Evolutionary conservation across 2,888 invertebrate genomes (phyloP).

Genomic region (Cephus pygmeus): DNA sequence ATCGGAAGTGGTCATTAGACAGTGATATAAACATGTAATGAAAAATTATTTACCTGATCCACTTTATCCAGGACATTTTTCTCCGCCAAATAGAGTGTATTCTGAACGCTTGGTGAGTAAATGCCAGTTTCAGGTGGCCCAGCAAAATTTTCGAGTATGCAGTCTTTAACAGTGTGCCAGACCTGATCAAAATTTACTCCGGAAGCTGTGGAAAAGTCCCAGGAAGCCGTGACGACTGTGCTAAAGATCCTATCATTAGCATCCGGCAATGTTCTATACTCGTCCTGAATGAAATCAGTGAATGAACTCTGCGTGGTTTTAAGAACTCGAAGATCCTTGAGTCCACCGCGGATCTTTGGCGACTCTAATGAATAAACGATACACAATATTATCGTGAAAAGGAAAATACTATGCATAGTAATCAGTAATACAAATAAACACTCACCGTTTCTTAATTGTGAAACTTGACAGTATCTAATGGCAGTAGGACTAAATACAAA

Average conservation of each 20-base stretch:
- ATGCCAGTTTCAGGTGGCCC: slow-evolving; percentile 79
- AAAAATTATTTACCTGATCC: slow-evolving; percentile 70
- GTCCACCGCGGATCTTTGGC: slow-evolving; percentile 75
- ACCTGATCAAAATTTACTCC: slow-evolving; percentile 77
- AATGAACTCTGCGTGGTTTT: slow-evolving; percentile 87
- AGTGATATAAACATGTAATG: too few species aligned
- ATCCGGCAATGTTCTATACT: slow-evolving; percentile 81
- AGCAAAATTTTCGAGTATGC: slow-evolving; percentile 80
- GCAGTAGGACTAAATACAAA: slow-evolving; percentile 78
- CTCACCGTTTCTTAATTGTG: slow-evolving; percentile 76
- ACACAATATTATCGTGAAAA: slow-evolving; percentile 12
- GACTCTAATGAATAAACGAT: slow-evolving; percentile 61
- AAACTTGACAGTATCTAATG: slow-evolving; percentile 76
- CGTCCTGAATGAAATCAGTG: slow-evolving; percentile 82
- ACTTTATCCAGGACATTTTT: slow-evolving; percentile 76
- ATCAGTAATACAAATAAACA: slow-evolving; percentile 23
- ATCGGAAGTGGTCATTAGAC: too few species aligned
- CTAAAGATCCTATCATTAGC: slow-evolving; percentile 82
- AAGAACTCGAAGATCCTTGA: slow-evolving; percentile 77
- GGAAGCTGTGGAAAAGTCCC: slow-evolving; percentile 77
- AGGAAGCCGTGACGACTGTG: slow-evolving; percentile 79
- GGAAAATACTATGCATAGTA: neutral
- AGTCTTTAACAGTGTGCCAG: slow-evolving; percentile 78
- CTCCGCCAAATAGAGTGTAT: slow-evolving; percentile 80
- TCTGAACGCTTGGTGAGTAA: slow-evolving; percentile 83